Percentiles rank a stretch among this genome's conserved stretches.
Evolutionary conservation across 2,113 vertebrate genomes (phyloP).

Genomic region (Piprites chloris): DNA sequence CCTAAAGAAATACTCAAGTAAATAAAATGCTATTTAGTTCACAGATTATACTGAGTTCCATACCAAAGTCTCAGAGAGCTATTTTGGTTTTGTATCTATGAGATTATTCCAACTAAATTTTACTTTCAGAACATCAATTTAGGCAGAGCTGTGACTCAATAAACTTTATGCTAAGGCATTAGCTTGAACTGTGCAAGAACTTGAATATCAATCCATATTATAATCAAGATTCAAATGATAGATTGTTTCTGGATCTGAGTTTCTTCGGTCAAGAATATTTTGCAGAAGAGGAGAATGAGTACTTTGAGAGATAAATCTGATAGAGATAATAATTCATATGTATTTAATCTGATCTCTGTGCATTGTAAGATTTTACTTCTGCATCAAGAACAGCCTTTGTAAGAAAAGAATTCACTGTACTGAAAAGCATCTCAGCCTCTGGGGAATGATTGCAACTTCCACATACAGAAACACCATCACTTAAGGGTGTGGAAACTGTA

Average conservation of each 20-base stretch:
- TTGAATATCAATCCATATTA: no score
- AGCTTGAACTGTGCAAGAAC: no score
- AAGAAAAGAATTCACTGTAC: constrained; percentile 55
- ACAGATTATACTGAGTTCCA: not conserved
- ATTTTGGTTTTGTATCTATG: not conserved
- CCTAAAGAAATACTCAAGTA: not conserved
- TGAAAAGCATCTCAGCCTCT: constrained; percentile 56
- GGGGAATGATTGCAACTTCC: constrained; percentile 19
- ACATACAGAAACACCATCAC: constrained; percentile 33
- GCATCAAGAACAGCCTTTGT: constrained; percentile 45
- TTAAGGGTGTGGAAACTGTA: not conserved
- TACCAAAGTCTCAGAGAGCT: not conserved
- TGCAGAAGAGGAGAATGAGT: constrained; percentile 70
- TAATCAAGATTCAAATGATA: no score
- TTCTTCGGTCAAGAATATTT: constrained; percentile 70
- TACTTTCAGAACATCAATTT: no score
- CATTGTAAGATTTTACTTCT: constrained; percentile 50
- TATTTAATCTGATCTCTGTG: constrained; percentile 69
- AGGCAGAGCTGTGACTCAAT: no score
- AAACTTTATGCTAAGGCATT: no score
- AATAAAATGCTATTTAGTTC: not conserved
- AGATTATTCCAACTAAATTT: no score
- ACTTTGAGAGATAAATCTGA: constrained; percentile 66
- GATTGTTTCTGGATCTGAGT: constrained; percentile 65
- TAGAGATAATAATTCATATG: constrained; percentile 68